Percentiles rank a stretch among this genome's conserved stretches.
Conservation (phyloP, 2,113 vertebrate genomes). For the rabbit (Oryctolagus cuniculus) region mOryCun1.1 NC_091440.1:84657001-84657500, state of each 20-base stretch:
- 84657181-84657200: background rate
- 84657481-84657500: background rate
- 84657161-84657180: background rate
- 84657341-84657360: background rate
- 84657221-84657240: background rate
- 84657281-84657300: rapidly evolving
- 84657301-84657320: background rate
- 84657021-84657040: background rate
- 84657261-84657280: background rate
- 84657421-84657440: background rate
- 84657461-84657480: no score
- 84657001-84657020: background rate
- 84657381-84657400: background rate
- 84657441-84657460: background rate
- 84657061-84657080: background rate
- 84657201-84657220: background rate
- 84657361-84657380: no score
- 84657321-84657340: background rate
- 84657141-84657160: background rate
- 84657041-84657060: background rate
- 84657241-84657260: background rate
- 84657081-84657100: background rate
- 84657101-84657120: background rate
- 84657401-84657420: background rate
- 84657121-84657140: background rate